A percentile compares a stretch with the other conserved stretches of the same genome.
phyloP scores from a whole-genome alignment of 1,140 invertebrate species.

The Drosophila insularis region DNA sequence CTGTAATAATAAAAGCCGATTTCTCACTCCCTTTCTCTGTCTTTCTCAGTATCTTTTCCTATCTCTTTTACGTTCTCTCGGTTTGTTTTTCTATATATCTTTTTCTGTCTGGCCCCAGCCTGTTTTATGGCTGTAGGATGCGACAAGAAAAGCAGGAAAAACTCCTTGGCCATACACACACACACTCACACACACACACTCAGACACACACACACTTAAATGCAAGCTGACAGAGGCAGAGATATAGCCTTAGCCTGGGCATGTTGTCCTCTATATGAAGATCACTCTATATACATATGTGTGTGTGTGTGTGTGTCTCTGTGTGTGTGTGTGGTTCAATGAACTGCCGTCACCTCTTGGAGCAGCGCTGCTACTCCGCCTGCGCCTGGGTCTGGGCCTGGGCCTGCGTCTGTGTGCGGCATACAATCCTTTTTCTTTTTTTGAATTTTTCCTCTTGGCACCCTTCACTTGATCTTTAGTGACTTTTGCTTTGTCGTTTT shows the following conservation, averaged over 20 bases:
- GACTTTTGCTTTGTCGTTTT: slow-evolving; percentile 44
- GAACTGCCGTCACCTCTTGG: slow-evolving; percentile 74
- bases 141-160: slow-evolving; percentile 79
- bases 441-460: slow-evolving; percentile 62
- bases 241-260: slow-evolving; percentile 20
- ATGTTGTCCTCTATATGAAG: slow-evolving; percentile 61
- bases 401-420: slow-evolving; percentile 26
- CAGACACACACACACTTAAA: not conserved
- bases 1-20: slow-evolving; percentile 71
- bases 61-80: slow-evolving; percentile 16
- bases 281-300: slow-evolving; percentile 27
- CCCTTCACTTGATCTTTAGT: slow-evolving; percentile 75
- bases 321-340: slow-evolving; percentile 61
- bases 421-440: slow-evolving; percentile 68
- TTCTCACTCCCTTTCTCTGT: slow-evolving; percentile 21
- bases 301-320: slow-evolving; percentile 28
- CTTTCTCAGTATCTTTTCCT: not conserved
- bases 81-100: slow-evolving; percentile 1
- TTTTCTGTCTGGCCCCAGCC: slow-evolving; percentile 19
- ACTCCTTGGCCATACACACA: slow-evolving; percentile 67
- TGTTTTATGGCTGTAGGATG: slow-evolving; percentile 65
- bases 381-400: slow-evolving; percentile 20
- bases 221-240: slow-evolving; percentile 7
- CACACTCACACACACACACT: slow-evolving; percentile 24
- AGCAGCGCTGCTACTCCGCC: slow-evolving; percentile 53